Percentiles rank a stretch among this genome's conserved stretches.
Conservation (phyloP, 2,113 vertebrate species). For the Amblyornis subalaris region DNA sequence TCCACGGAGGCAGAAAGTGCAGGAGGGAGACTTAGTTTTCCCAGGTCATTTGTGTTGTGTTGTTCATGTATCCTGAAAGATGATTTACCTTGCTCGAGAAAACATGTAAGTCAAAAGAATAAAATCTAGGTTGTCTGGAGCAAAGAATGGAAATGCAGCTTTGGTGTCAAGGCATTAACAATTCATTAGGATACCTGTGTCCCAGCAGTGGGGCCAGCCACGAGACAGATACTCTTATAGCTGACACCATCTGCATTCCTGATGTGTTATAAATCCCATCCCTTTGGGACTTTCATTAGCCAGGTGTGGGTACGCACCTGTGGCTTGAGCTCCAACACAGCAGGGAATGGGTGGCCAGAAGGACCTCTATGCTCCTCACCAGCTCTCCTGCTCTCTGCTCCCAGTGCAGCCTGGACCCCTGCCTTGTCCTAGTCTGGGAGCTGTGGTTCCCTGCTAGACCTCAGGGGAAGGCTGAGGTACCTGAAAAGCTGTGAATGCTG, state of each 20-base stretch:
- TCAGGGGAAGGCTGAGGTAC: not conserved
- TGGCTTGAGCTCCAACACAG: not conserved
- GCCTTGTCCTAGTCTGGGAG: not conserved
- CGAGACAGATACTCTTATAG: not conserved
- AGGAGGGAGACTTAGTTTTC: not conserved
- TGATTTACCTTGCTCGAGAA: not conserved
- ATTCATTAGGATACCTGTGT: conserved; percentile 29
- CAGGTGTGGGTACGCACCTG: not conserved
- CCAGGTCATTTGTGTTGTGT: not conserved
- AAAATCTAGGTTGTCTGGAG: not conserved
- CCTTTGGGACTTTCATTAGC: not conserved
- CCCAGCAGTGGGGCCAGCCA: not conserved
- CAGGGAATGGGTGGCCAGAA: not conserved
- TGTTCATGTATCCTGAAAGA: not conserved
- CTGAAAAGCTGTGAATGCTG: not conserved
- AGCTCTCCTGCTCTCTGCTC: not conserved
- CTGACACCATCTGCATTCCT: not conserved
- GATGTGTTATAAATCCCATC: not conserved
- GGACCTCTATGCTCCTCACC: rapidly evolving
- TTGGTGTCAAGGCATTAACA: not conserved
- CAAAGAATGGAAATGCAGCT: not conserved
- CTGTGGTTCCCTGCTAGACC: not conserved
- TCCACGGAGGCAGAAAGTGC: not conserved
- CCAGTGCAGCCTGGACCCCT: not conserved
- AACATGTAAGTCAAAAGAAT: not conserved